A percentile compares a stretch with the other conserved stretches of the same genome.
phyloP scores from a whole-genome alignment of 37 sponge, comb jelly and placozoan genomes.

The Chondrosia reniformis region DNA sequence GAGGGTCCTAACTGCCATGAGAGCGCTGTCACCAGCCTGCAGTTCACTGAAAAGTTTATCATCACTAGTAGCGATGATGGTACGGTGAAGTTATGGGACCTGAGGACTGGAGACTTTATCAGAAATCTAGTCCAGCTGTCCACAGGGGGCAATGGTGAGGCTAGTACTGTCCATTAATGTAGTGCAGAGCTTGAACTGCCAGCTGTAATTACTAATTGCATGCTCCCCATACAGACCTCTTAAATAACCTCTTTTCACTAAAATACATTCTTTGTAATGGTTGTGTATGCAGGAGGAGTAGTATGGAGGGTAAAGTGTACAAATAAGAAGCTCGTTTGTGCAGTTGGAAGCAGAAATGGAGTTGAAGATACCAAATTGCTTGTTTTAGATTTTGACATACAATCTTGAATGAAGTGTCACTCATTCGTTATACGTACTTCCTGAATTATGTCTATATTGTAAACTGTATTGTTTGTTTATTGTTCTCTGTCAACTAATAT shows the following conservation, averaged over 20 bases:
- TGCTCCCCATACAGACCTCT: too few species aligned
- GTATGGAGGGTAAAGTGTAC: slow-evolving; percentile 96
- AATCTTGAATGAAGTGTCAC: background rate
- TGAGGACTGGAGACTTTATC: slow-evolving; percentile 92
- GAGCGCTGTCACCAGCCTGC: slow-evolving; percentile 97
- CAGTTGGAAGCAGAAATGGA: slow-evolving; percentile 99
- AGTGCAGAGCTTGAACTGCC: too few species aligned
- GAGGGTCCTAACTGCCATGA: slow-evolving; percentile 89
- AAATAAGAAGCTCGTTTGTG: slow-evolving; percentile 92
- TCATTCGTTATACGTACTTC: background rate
- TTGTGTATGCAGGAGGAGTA: slow-evolving; percentile 80
- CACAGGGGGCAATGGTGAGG: slow-evolving; percentile 91
- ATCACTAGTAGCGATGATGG: slow-evolving; percentile 99
- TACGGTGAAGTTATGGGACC: slow-evolving; percentile 97
- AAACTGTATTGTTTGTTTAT: too few species aligned
- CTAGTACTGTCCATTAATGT: background rate
- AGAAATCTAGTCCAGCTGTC: slow-evolving; percentile 86
- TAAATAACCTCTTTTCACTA: too few species aligned
- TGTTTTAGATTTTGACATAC: slow-evolving; percentile 94
- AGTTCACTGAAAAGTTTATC: slow-evolving; percentile 93
- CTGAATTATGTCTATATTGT: too few species aligned
- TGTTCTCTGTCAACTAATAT: too few species aligned
- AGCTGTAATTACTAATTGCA: too few species aligned
- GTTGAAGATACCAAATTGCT: slow-evolving; percentile 99
- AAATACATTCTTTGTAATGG: background rate